Percentiles rank a stretch among this genome's conserved stretches.
phyloP scores from a whole-genome alignment of 2,888 invertebrate species.

The Tinea trinotella region DNA sequence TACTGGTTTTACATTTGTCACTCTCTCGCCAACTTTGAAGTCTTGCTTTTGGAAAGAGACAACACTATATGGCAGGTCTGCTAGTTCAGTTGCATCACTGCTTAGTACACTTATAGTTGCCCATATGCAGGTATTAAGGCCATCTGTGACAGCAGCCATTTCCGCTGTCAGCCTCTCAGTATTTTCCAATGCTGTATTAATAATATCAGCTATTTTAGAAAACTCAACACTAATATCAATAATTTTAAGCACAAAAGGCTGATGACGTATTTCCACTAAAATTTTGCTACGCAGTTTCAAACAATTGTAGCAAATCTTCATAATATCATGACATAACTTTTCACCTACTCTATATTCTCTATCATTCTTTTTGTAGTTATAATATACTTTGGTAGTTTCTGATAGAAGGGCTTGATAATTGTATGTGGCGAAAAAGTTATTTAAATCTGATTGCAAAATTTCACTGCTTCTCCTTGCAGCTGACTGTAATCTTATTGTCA shows the following conservation, averaged over 20 bases:
- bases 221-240: conserved; percentile 58
- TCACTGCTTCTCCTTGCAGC: conserved; percentile 59
- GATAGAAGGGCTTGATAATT: conserved; percentile 55
- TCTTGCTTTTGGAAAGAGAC: conserved; percentile 60
- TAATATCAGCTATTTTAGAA: conserved; percentile 51
- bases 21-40: conserved; percentile 59
- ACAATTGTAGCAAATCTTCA: conserved; percentile 69
- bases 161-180: conserved; percentile 43
- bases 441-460: conserved; percentile 47
- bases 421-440: conserved; percentile 49
- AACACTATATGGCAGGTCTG: conserved; percentile 57
- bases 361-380: conserved; percentile 50
- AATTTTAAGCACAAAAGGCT: conserved; percentile 54
- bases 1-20: conserved; percentile 24
- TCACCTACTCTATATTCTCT: conserved; percentile 53
- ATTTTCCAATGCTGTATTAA: conserved; percentile 47
- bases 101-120: conserved; percentile 50
- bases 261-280: conserved; percentile 52
- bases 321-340: conserved; percentile 63
- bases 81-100: conserved; percentile 44
- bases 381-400: conserved; percentile 55
- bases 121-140: conserved; percentile 54
- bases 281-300: conserved; percentile 67
- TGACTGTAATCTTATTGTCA: conserved; percentile 57
- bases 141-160: conserved; percentile 40